Evolutionary conservation across 2,888 invertebrate species (phyloP).

Genomic region (Terebella lapidaria): DNA sequence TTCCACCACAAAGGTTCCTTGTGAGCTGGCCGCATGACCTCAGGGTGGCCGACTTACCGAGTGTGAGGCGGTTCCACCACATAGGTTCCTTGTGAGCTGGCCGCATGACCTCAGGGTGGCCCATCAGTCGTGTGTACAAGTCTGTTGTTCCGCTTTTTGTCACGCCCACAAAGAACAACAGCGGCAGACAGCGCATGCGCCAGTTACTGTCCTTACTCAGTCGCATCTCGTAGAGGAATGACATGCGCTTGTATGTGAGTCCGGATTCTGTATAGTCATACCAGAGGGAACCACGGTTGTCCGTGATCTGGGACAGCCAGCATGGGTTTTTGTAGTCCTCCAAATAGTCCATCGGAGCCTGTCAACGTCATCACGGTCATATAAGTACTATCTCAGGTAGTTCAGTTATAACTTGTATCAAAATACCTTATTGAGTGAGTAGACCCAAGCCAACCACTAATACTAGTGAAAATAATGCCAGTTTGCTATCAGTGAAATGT

Average conservation of each 20-base stretch:
- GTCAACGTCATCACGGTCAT: no score
- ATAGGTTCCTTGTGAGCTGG: conserved; percentile 5
- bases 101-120: not conserved
- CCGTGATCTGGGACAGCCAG: not conserved
- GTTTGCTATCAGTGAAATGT: no score
- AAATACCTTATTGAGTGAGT: no score
- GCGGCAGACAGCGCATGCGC: not conserved
- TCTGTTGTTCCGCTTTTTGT: conserved; percentile 7
- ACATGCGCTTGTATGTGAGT: not conserved
- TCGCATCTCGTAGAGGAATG: not conserved
- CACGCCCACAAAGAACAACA: conserved; percentile 1
- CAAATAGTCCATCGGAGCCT: conserved; percentile 3
- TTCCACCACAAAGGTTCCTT: no score
- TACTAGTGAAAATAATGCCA: no score
- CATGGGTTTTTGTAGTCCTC: conserved; percentile 1
- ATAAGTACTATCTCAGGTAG: no score
- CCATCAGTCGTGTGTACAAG: not conserved
- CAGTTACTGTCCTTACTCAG: not conserved
- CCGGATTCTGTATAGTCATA: not conserved
- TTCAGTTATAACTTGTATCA: no score
- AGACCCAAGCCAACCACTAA: no score
- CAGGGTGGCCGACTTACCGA: not conserved
- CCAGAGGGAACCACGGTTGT: not conserved
- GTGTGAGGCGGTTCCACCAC: conserved; percentile 4
- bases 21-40: no score